Base-by-base conservation (phyloP, 1,140 invertebrate genomes). In the Nymphalis io region DNA sequence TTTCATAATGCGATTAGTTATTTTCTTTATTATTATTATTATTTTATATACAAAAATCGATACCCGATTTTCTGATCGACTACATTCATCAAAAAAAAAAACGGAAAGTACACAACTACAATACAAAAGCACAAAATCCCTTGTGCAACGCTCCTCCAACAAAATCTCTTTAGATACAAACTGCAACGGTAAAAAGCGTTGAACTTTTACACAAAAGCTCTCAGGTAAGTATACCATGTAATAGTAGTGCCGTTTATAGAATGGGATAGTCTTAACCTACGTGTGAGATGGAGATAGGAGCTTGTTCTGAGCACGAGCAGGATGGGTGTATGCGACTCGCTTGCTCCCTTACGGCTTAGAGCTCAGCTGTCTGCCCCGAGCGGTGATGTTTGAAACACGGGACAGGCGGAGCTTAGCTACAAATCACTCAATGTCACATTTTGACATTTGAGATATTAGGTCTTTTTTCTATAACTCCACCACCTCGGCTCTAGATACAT, bases 381-480 rank as follows among this genome's bases (percentile, higher is more conserved):
- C 86, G 83, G 84, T 92, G 91, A 92, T 92, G 91, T 92, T 92
- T 92, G 90, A 92, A 92, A 92, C 91, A 90, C 87, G 84, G 90
- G 89, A 92, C 91, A 90, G 91, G 91, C 89, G 91, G 90, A 87
- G 91, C 90, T 92, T 90, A 91, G 90, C 91, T 88, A 92, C 91
- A 92, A 92, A 92, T 92, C 91, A 92, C 91, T 92, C 91, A 92
- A 88, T 91, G 91, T 92, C 90, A 91, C 89, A 87, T 91, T 92
- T 92, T 92, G 90, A 92, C 91, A 91, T 91, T 90, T 91, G 90
- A 92, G 92, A 92, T 92, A 92, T 92, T 92, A 92, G 88, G 87
- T 92, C 83, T 91, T 92, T 91, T 92, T 92, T 91, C 89, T 90
- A 88, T 89, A 88, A 86, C 84, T 84, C 81, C 83, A 82, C 82